A percentile compares a stretch with the other conserved stretches of the same genome.
These are phyloP conservation scores for Acronicta leporina DNA, from an alignment of 2,888 invertebrate genomes.

Conservation along the genomic window DNA sequence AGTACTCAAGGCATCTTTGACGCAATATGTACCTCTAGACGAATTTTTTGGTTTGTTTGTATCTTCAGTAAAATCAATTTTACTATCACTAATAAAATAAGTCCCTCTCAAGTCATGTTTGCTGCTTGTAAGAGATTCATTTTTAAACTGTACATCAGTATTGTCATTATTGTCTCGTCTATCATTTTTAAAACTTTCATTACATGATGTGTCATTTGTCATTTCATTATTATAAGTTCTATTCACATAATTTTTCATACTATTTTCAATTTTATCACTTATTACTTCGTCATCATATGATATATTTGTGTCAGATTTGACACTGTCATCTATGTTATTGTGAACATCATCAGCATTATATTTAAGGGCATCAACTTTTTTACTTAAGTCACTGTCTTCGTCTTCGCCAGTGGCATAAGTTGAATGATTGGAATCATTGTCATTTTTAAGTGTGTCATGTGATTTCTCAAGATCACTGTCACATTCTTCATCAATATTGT, in stretches of 20 bases:
- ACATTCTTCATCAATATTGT: constrained; percentile 52
- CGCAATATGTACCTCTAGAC: constrained; percentile 61
- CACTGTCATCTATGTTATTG: constrained; percentile 12
- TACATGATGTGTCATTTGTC: constrained; percentile 21
- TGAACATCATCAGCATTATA: constrained; percentile 1
- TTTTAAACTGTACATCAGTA: constrained; percentile 29
- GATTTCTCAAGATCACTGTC: constrained; percentile 60
- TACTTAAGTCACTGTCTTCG: constrained; percentile 41
- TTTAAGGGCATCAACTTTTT: constrained; percentile 9
- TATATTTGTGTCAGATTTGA: constrained; percentile 19
- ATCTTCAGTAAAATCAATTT: constrained; percentile 21
- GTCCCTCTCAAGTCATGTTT: constrained; percentile 45
- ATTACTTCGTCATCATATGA: constrained; percentile 25
- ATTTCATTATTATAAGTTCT: constrained; percentile 15
- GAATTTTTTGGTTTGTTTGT: constrained; percentile 33
- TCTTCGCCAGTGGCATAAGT: constrained; percentile 53
- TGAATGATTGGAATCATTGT: constrained; percentile 38
- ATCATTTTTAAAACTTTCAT: constrained; percentile 26
- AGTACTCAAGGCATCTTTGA: constrained; percentile 42
- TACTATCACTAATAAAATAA: constrained; percentile 49
- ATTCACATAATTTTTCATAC: constrained; percentile 4
- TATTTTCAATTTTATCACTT: constrained; percentile 16
- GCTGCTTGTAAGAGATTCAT: constrained; percentile 16
- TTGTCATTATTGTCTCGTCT: constrained; percentile 21
- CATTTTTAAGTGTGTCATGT: constrained; percentile 56